These are phyloP conservation scores for Pseudomyrmex pallidus DNA, from an alignment of 1,140 invertebrate species.

Conservation along the genomic window DNA sequence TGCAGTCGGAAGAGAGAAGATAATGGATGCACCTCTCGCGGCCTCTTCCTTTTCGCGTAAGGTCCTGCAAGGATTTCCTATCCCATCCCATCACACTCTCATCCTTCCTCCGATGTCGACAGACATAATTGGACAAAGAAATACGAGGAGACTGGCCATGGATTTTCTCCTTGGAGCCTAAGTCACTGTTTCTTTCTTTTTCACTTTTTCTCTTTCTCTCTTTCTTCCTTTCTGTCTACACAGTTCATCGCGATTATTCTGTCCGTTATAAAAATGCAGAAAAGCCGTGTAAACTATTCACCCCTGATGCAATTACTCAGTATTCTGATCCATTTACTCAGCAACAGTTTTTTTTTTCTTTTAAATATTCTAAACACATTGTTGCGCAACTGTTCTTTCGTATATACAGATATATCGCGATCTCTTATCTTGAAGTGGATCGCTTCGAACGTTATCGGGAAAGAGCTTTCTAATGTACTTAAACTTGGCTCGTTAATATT, in stretches of 20 bases:
- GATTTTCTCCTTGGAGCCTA: conserved; percentile 41
- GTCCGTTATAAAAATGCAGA: conserved; percentile 67
- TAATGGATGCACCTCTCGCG: conserved; percentile 66
- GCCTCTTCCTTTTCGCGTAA: conserved; percentile 45
- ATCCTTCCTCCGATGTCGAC: conserved; percentile 25
- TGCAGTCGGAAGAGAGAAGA: conserved; percentile 18
- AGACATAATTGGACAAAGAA: conserved; percentile 74
- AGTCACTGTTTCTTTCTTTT: conserved; percentile 27
- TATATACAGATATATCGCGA: conserved; percentile 48
- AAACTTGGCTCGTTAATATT: conserved; percentile 73
- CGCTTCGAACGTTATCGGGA: conserved; percentile 38
- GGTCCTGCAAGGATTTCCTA: conserved; percentile 65
- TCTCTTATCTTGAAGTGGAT: conserved; percentile 21
- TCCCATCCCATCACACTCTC: conserved; percentile 32
- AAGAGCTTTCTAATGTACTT: conserved; percentile 50
- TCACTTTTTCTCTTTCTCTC: conserved; percentile 23
- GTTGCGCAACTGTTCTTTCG: background rate
- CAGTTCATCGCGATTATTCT: conserved; percentile 41
- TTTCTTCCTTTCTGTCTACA: background rate
- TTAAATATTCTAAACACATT: conserved; percentile 69
- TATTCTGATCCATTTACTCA: too few relatives aligned
- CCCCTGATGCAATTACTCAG: conserved; percentile 46
- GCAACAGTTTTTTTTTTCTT: conserved; percentile 19
- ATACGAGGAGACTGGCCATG: conserved; percentile 69
- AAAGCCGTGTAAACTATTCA: conserved; percentile 44